These are phyloP conservation scores for Pseudomyrmex dendroicus DNA, from an alignment of 1,140 invertebrate genomes.

Conservation along the genomic window DNA sequence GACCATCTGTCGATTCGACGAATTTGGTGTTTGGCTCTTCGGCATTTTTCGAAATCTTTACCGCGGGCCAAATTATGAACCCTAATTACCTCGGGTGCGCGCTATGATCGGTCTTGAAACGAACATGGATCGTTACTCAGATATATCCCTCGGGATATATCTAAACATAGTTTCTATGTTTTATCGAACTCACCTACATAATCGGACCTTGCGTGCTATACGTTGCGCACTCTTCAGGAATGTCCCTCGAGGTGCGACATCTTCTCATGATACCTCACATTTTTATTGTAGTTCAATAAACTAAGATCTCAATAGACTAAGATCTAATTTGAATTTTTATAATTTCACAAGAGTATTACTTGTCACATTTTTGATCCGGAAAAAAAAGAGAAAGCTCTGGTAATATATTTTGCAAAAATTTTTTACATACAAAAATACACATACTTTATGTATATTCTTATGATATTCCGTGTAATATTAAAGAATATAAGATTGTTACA, in stretches of 20 bases:
- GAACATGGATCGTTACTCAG: constrained; percentile 25
- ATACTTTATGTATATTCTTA: too few relatives aligned
- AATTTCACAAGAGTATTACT: neutral
- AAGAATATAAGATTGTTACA: too few relatives aligned
- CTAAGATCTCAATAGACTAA: constrained; percentile 8
- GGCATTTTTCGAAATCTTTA: constrained; percentile 67
- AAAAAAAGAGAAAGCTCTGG: neutral
- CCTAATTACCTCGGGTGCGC: constrained; percentile 64
- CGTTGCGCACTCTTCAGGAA: constrained; percentile 60
- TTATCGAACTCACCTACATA: constrained; percentile 64
- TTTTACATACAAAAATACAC: too few relatives aligned
- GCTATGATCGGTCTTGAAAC: constrained; percentile 28
- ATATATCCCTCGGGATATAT: constrained; percentile 57
- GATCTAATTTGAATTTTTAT: constrained; percentile 46
- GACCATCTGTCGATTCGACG: constrained; percentile 76
- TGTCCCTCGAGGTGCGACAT: constrained; percentile 60
- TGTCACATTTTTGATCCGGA: neutral
- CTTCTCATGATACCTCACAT: constrained; percentile 51
- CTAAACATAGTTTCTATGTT: constrained; percentile 25
- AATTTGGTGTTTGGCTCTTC: constrained; percentile 65
- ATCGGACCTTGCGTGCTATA: constrained; percentile 17
- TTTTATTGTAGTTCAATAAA: constrained; percentile 36
- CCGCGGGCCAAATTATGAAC: constrained; percentile 69
- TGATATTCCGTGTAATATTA: too few relatives aligned
- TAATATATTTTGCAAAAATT: too few relatives aligned